Conservation (phyloP, 2,888 invertebrate genomes). For the Mythimna vitellina region DNA sequence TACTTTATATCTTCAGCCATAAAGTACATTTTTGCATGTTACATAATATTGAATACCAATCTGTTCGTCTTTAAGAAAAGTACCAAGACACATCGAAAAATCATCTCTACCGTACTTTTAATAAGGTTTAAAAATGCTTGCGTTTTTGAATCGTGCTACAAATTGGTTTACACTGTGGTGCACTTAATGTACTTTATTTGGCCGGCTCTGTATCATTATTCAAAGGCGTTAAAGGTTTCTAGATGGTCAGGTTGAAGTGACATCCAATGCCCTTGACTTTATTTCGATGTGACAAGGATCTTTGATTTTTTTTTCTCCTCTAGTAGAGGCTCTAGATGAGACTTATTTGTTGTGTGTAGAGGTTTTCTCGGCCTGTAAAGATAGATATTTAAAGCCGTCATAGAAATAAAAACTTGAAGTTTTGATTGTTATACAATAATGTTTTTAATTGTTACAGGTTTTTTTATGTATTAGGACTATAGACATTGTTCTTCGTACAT, state of each 20-base stretch:
- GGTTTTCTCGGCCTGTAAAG: neutral
- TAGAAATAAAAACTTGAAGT: too few species aligned
- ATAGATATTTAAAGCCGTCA: too few species aligned
- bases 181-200: conserved; percentile 49
- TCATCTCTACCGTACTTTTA: rapidly evolving
- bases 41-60: neutral
- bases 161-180: conserved; percentile 29
- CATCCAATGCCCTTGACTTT: conserved; percentile 57
- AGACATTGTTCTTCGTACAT: too few species aligned
- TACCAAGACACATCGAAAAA: neutral
- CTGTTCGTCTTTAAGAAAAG: neutral
- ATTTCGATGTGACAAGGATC: conserved; percentile 33
- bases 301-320: conserved; percentile 25
- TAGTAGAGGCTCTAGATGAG: neutral
- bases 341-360: neutral
- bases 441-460: too few species aligned
- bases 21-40: conserved; percentile 24
- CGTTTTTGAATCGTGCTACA: neutral
- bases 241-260: conserved; percentile 51
- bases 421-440: too few species aligned
- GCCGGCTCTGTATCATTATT: conserved; percentile 39
- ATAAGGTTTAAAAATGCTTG: conserved; percentile 12
- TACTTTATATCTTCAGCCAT: conserved; percentile 17
- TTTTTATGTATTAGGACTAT: too few species aligned
- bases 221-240: conserved; percentile 57